These are phyloP conservation scores for Ericerus pela DNA, from an alignment of 1,140 invertebrate genomes.

Conservation along the genomic window DNA sequence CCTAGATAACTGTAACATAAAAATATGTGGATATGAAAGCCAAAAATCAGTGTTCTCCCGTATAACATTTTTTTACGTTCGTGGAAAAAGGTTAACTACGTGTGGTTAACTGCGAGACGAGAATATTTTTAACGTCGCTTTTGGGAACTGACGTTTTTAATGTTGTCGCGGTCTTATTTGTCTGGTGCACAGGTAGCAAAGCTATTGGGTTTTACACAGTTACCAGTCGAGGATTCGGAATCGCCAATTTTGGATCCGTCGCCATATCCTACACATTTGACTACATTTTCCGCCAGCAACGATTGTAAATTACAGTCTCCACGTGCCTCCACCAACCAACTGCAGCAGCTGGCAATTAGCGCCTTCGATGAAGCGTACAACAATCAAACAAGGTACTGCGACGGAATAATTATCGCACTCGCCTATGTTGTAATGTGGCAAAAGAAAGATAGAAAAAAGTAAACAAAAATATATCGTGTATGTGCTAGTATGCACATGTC, in stretches of 20 bases:
- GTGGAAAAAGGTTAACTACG: neutral
- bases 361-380: conserved; percentile 32
- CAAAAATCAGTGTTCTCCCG: no score
- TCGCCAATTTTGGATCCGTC: conserved; percentile 24
- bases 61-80: no score
- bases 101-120: neutral
- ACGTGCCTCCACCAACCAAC: conserved; percentile 17
- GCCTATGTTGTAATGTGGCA: no score
- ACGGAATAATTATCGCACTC: neutral
- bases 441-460: no score
- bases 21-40: no score
- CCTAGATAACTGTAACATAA: no score
- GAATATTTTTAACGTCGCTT: no score
- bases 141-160: no score
- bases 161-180: no score
- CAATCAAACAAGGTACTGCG: conserved; percentile 17
- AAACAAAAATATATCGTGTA: no score
- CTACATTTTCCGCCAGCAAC: conserved; percentile 18
- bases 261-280: conserved; percentile 22
- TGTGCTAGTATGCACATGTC: no score
- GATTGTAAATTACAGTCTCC: conserved; percentile 14
- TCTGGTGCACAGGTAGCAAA: conserved; percentile 32
- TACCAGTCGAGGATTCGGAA: conserved; percentile 29
- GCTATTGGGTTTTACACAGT: conserved; percentile 46
- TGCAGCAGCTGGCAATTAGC: conserved; percentile 32